Evolutionary conservation across 2,113 vertebrate species (phyloP), one percentile per base, ranked within the genome.

Genomic region (Axis porcinus): DNA sequence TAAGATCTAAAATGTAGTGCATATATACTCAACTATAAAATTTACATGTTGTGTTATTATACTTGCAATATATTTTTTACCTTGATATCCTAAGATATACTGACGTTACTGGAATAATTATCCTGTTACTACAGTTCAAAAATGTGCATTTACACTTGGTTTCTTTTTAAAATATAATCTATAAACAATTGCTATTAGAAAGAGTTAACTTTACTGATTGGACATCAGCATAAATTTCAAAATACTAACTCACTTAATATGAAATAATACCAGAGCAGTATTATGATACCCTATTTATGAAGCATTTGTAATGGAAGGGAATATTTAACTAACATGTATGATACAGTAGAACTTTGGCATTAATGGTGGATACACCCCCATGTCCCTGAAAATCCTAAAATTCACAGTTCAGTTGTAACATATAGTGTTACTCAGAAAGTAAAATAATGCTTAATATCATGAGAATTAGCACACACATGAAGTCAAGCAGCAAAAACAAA

Each of bases 161-260:
- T 89, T 92, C 60, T 88, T 92, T 92, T 45, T 28, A 78, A 83
- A 93, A 92, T 74, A 79, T 36, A 95, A 90, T 36, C 2, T 33
- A 47, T 45, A 62, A 90, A 45, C 28, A 83, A 96, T 17, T 79
- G 13, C 27, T 67, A 47, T 58, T 74, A 87, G 79, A 86, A 83
- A 43, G n/a, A 36, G 55, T 45, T 88, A 62, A 64, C 36, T 89
- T 81, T 70, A 89, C 12, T 70, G 62, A 57, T 1, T 76, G 67
- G 30, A 78, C 21, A 52, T 83, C 30, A 83, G 47, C 27, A 95
- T 89, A 83, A 92, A 76, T 76, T 95, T 93, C 87, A 86, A 95
- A 85, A 30, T 58, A 92, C 30, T 27, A 82, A 62, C 7, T 94
- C 33, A 85, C 23, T 78, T 33, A 45, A 45, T 70, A 67, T 50